Conservation (phyloP, 2,888 invertebrate species). For the Congeria kusceri region DNA sequence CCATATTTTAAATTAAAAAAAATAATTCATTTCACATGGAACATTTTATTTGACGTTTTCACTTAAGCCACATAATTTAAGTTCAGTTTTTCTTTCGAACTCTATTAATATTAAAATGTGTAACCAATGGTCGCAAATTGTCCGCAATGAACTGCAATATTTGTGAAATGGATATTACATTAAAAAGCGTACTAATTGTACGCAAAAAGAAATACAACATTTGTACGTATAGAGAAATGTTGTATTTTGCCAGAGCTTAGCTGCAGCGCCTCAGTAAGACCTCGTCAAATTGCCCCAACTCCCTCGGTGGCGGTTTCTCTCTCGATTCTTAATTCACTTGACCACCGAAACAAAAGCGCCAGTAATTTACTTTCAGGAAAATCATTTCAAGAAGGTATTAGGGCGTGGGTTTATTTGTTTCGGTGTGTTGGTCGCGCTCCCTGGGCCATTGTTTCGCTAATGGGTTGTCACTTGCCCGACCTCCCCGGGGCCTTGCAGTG, state of each 20-base stretch:
- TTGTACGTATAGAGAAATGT: background rate
- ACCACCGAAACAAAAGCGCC: conserved; percentile 52
- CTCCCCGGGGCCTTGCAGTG: conserved; percentile 29
- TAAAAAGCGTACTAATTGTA: no score
- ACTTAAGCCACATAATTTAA: no score
- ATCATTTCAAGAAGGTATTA: conserved; percentile 52
- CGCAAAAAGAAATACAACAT: background rate
- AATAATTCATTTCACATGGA: no score
- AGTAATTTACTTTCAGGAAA: conserved; percentile 45
- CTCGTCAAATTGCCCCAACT: conserved; percentile 5
- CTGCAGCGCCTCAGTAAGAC: background rate
- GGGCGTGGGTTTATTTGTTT: conserved; percentile 59
- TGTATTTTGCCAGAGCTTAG: background rate
- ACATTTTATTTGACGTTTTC: no score
- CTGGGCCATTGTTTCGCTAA: conserved; percentile 53
- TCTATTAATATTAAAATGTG: no score
- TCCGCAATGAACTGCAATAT: no score
- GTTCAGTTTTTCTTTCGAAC: no score
- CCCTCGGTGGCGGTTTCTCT: conserved; percentile 2
- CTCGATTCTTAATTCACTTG: conserved; percentile 40
- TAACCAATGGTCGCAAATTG: no score
- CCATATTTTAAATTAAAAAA: no score
- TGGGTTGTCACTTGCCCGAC: conserved; percentile 56
- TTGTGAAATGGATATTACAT: no score
- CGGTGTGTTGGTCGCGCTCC: conserved; percentile 42